Percentiles rank a stretch among this genome's conserved stretches.
These are phyloP conservation scores for Neoseiulus cucumeris DNA, from an alignment of 1,140 invertebrate genomes.

Conservation along the genomic window DNA sequence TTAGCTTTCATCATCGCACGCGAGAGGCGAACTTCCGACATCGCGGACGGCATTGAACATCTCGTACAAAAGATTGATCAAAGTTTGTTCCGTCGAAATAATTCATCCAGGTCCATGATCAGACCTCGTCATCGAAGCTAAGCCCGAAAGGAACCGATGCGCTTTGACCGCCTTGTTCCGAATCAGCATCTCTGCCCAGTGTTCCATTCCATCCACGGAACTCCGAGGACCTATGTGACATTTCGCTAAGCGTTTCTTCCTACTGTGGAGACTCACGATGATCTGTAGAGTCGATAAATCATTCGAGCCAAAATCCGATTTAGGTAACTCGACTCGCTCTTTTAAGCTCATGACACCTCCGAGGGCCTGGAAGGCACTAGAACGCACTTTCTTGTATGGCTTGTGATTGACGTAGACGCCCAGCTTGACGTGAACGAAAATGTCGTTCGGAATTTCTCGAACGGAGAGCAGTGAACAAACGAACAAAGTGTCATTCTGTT, in stretches of 20 bases:
- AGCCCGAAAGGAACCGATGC: too few relatives aligned
- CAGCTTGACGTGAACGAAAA: not conserved
- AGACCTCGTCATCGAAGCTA: too few relatives aligned
- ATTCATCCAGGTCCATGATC: too few relatives aligned
- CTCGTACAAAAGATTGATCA: too few relatives aligned
- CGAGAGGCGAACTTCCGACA: too few relatives aligned
- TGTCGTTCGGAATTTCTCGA: not conserved
- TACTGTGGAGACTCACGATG: not conserved
- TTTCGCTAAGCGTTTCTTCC: not conserved
- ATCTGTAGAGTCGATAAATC: not conserved
- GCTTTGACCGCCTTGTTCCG: too few relatives aligned
- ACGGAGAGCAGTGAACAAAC: not conserved
- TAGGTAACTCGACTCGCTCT: not conserved
- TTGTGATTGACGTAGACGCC: not conserved
- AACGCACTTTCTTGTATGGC: not conserved
- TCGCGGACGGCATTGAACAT: too few relatives aligned
- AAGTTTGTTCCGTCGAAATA: too few relatives aligned
- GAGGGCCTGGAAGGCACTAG: not conserved
- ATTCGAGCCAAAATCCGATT: not conserved
- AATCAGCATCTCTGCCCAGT: not conserved
- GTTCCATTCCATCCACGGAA: not conserved
- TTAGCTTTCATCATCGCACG: too few relatives aligned
- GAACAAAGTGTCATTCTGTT: not conserved
- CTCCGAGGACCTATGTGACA: not conserved
- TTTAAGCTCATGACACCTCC: not conserved